Conservation (phyloP, 64 coral and sea anemone genomes). For the Astreopora myriophthalma region DNA sequence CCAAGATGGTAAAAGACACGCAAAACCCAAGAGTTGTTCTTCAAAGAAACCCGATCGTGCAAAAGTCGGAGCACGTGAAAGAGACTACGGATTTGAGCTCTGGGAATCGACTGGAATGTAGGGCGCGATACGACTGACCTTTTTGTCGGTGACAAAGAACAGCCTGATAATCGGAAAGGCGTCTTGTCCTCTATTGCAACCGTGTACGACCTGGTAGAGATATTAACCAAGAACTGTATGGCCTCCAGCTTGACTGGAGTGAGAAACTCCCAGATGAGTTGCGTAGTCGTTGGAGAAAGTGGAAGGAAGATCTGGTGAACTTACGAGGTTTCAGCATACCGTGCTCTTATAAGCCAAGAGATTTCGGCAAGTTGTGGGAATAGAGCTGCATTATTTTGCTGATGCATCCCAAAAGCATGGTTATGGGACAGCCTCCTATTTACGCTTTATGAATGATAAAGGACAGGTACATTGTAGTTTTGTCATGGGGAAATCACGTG, state of each 20-base stretch:
- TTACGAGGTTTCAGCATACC: background rate
- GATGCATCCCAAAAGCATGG: background rate
- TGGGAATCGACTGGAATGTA: conserved; percentile 67
- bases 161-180: background rate
- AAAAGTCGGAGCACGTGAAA: too few species aligned
- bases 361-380: background rate
- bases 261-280: background rate
- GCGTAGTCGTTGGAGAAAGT: background rate
- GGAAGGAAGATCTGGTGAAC: background rate
- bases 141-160: background rate
- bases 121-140: conserved; percentile 20
- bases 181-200: background rate
- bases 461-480: background rate
- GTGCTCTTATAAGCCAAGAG: background rate
- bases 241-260: background rate
- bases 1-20: too few species aligned
- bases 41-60: too few species aligned
- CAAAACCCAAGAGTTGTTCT: too few species aligned
- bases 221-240: background rate
- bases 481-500: background rate
- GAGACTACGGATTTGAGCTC: too few species aligned
- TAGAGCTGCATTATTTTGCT: background rate
- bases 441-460: background rate
- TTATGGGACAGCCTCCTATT: background rate
- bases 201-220: background rate